Conservation (phyloP, 2,888 invertebrate genomes). For the Elmis aenea region DNA sequence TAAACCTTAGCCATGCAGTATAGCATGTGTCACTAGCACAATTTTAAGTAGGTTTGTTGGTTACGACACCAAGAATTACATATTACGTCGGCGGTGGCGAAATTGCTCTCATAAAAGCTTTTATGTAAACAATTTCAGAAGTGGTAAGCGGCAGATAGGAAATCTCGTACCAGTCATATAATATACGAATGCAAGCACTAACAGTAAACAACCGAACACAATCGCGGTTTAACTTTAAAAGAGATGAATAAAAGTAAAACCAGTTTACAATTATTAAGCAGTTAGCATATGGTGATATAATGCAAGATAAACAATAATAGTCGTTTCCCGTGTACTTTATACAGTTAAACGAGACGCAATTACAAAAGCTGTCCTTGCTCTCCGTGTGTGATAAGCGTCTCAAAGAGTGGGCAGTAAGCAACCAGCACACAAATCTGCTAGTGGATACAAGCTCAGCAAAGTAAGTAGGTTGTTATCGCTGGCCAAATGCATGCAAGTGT, state of each 20-base stretch:
- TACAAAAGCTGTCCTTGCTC: slow-evolving; percentile 33
- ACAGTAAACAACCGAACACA: slow-evolving; percentile 17
- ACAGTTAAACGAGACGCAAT: slow-evolving; percentile 37
- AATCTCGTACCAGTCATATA: no score
- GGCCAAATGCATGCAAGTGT: slow-evolving; percentile 19
- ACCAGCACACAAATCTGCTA: slow-evolving; percentile 27
- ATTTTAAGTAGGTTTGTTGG: no score
- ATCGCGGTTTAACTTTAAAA: slow-evolving; percentile 18
- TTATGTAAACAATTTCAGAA: neutral
- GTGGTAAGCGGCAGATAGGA: neutral
- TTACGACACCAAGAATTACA: no score
- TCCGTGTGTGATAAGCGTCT: slow-evolving; percentile 32
- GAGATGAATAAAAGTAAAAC: slow-evolving; percentile 17
- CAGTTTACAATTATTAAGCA: slow-evolving; percentile 34
- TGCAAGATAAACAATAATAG: slow-evolving; percentile 35
- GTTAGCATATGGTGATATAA: slow-evolving; percentile 35
- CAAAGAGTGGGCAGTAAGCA: slow-evolving; percentile 25
- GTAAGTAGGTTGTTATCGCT: slow-evolving; percentile 25
- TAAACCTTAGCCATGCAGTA: no score
- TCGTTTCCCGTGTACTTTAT: slow-evolving; percentile 33
- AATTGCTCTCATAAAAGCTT: no score
- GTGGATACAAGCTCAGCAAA: slow-evolving; percentile 18
- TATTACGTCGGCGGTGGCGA: no score
- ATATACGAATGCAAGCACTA: neutral
- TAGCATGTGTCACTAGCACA: no score